Evolutionary conservation across 1,140 invertebrate species (phyloP).

Genomic region (Macrobrachium rosenbergii): DNA sequence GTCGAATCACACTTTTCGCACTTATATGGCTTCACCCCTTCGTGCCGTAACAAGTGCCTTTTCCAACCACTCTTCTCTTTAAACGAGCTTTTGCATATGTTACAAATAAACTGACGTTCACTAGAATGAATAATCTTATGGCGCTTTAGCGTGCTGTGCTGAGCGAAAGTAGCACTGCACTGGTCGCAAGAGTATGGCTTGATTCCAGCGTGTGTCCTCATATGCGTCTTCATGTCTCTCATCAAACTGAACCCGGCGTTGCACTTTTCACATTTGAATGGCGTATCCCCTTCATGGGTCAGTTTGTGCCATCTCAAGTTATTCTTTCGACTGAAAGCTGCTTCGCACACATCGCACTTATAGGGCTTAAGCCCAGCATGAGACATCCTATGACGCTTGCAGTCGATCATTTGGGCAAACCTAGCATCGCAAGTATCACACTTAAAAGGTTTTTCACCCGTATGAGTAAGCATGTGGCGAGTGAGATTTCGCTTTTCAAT

Average conservation of each 20-base stretch:
- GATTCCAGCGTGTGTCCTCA: constrained; percentile 52
- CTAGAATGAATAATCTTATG: constrained; percentile 48
- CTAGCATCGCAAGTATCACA: constrained; percentile 51
- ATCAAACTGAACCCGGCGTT: constrained; percentile 55
- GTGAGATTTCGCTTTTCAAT: constrained; percentile 52
- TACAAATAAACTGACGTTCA: constrained; percentile 47
- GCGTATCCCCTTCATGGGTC: constrained; percentile 50
- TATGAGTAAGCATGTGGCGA: constrained; percentile 48
- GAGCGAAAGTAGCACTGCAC: constrained; percentile 51
- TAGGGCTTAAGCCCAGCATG: constrained; percentile 50
- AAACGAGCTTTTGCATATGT: constrained; percentile 41
- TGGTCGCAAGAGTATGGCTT: constrained; percentile 55
- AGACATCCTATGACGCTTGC: constrained; percentile 55
- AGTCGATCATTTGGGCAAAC: constrained; percentile 58
- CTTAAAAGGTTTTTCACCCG: constrained; percentile 53
- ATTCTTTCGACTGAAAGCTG: constrained; percentile 55
- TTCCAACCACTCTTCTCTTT: constrained; percentile 54
- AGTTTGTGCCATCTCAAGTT: constrained; percentile 55
- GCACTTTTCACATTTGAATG: constrained; percentile 49
- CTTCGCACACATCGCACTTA: constrained; percentile 57
- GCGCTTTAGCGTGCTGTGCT: constrained; percentile 48
- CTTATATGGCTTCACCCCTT: constrained; percentile 49
- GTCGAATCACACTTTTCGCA: constrained; percentile 61
- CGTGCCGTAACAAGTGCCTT: constrained; percentile 44
- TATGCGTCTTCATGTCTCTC: constrained; percentile 54